Evolutionary conservation across 2,113 vertebrate species (phyloP).

Genomic region (Ciconia boyciana): DNA sequence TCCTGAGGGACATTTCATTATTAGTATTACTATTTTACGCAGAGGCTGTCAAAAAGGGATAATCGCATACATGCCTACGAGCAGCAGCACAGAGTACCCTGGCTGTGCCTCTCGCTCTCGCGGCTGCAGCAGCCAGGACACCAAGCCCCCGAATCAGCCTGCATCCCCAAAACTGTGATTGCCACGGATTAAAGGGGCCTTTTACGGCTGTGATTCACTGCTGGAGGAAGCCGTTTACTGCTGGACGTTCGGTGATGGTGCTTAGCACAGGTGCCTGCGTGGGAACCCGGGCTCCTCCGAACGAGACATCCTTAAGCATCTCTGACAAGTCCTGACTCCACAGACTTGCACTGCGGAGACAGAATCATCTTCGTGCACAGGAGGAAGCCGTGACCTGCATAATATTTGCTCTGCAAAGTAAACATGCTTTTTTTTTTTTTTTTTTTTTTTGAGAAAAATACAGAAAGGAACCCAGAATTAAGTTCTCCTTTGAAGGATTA

Average conservation of each 20-base stretch:
- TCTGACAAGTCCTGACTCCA: constrained; percentile 7
- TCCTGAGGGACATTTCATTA: not conserved
- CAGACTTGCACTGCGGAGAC: not conserved
- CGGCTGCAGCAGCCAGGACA: accelerated
- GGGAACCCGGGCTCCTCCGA: not conserved
- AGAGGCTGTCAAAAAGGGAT: not conserved
- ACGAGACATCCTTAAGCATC: not conserved
- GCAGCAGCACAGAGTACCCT: not conserved
- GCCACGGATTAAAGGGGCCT: not conserved
- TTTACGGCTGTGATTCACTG: not conserved
- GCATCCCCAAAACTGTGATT: not conserved
- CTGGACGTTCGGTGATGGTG: not conserved
- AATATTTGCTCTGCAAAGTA: constrained; percentile 13
- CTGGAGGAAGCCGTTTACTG: not conserved
- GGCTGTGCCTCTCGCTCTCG: accelerated
- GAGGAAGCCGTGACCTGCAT: constrained; percentile 1
- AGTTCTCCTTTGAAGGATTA: not conserved
- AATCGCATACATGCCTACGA: not conserved
- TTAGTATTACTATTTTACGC: not conserved
- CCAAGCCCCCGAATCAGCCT: not conserved
- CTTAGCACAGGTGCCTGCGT: not conserved
- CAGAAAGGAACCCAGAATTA: not conserved
- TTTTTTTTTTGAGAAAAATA: not conserved
- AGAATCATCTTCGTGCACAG: not conserved
- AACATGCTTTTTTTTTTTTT: not conserved